These are phyloP conservation scores for Tachina lurida DNA, from an alignment of 2,888 invertebrate genomes.

Conservation along the genomic window DNA sequence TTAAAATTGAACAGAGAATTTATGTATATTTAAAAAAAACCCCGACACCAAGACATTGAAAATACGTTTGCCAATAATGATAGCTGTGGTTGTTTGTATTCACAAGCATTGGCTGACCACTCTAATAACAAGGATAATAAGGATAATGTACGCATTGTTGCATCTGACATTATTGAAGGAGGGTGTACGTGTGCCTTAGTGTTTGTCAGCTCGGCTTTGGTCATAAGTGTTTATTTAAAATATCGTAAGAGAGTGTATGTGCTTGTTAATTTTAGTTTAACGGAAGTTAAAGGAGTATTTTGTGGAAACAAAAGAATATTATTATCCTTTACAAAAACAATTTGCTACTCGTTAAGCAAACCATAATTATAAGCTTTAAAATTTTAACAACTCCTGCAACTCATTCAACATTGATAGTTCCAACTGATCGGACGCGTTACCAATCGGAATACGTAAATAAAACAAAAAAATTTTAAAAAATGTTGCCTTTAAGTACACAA, in stretches of 20 bases:
- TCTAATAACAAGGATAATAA: constrained; percentile 69
- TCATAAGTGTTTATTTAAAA: constrained; percentile 34
- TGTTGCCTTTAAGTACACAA: constrained; percentile 65
- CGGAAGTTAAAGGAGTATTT: constrained; percentile 61
- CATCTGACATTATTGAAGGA: constrained; percentile 56
- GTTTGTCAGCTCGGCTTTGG: constrained; percentile 45
- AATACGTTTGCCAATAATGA: constrained; percentile 40
- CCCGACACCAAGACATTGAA: constrained; percentile 5
- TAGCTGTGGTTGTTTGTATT: constrained; percentile 38
- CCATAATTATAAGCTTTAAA: constrained; percentile 33
- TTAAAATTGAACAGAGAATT: constrained; percentile 11
- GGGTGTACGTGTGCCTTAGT: constrained; percentile 60
- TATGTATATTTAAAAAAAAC: neutral
- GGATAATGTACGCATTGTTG: constrained; percentile 65
- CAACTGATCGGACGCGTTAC: constrained; percentile 48
- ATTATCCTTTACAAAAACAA: constrained; percentile 30
- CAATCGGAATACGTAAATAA: constrained; percentile 19
- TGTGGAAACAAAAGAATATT: constrained; percentile 42
- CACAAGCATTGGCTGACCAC: constrained; percentile 61
- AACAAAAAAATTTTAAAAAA: neutral
- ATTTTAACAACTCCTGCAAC: constrained; percentile 42
- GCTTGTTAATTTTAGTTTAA: constrained; percentile 28
- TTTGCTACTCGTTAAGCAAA: constrained; percentile 49
- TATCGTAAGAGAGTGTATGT: constrained; percentile 19
- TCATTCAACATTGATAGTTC: constrained; percentile 51